Evolutionary conservation across 2,113 vertebrate genomes (phyloP).

Genomic region (Ellobius talpinus): DNA sequence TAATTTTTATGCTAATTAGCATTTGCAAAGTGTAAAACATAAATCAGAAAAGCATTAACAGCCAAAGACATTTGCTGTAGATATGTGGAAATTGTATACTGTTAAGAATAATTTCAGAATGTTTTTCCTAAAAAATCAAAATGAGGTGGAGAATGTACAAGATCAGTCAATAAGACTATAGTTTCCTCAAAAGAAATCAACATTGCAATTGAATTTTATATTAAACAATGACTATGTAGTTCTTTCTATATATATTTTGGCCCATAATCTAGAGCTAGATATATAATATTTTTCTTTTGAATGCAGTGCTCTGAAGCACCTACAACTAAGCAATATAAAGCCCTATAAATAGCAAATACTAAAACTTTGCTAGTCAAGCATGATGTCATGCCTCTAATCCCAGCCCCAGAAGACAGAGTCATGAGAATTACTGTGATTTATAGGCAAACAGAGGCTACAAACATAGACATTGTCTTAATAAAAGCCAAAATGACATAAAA

Average conservation of each 20-base stretch:
- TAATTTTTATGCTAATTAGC: conserved; percentile 66
- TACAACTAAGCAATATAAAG: neutral
- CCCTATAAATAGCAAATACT: neutral
- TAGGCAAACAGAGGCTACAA: neutral
- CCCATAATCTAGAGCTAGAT: neutral
- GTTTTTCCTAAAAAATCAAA: neutral
- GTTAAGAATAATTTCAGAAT: conserved; percentile 39
- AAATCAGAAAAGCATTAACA: conserved; percentile 24
- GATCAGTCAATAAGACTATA: neutral
- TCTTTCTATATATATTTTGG: neutral
- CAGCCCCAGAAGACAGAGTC: neutral
- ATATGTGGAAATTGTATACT: neutral
- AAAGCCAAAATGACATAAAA: neutral
- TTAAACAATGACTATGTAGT: neutral
- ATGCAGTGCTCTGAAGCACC: neutral
- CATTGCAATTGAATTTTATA: neutral
- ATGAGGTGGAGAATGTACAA: neutral
- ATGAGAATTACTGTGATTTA: neutral
- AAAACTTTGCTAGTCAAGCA: neutral
- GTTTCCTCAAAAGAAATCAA: neutral
- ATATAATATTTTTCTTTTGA: neutral
- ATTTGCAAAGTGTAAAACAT: conserved; percentile 30
- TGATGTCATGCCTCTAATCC: neutral
- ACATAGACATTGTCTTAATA: neutral
- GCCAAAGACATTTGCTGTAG: neutral